Percentiles rank a stretch among this genome's conserved stretches.
Evolutionary conservation across 2,797 vertebrate genomes (phyloP).

Genomic region (Carcharodon carcharias): DNA sequence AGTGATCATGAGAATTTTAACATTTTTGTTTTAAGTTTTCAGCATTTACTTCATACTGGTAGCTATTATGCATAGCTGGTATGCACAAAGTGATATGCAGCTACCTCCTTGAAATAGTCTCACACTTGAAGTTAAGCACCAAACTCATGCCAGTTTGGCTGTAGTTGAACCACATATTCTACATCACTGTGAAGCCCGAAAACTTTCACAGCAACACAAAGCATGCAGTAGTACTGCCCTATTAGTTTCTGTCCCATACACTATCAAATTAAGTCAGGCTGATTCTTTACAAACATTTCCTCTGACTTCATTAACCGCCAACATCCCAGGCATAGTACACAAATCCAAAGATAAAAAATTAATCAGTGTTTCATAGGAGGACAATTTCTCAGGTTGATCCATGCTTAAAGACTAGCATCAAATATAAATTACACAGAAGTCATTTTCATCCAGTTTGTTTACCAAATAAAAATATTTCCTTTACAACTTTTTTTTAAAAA

Average conservation of each 20-base stretch:
- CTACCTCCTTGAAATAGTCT: background rate
- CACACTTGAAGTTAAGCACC: background rate
- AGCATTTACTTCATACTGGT: background rate
- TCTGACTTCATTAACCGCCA: background rate
- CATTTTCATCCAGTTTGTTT: background rate
- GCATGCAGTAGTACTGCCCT: background rate
- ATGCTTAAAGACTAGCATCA: background rate
- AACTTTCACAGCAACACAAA: background rate
- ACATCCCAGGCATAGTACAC: background rate
- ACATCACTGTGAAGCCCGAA: background rate
- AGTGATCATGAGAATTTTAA: background rate
- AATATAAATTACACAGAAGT: background rate
- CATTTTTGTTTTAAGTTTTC: background rate
- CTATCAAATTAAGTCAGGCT: background rate
- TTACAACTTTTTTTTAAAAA: background rate
- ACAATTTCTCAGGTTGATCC: background rate
- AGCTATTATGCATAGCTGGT: background rate
- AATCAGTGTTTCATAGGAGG: background rate
- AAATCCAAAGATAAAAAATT: background rate
- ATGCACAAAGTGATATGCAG: background rate
- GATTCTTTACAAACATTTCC: background rate
- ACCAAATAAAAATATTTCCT: background rate
- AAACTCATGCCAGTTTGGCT: background rate
- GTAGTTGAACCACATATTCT: conserved; percentile 20
- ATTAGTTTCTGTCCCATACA: background rate